Evolutionary conservation across 1,140 invertebrate genomes (phyloP).

Genomic region (Hyposmocoma kahamanoa): DNA sequence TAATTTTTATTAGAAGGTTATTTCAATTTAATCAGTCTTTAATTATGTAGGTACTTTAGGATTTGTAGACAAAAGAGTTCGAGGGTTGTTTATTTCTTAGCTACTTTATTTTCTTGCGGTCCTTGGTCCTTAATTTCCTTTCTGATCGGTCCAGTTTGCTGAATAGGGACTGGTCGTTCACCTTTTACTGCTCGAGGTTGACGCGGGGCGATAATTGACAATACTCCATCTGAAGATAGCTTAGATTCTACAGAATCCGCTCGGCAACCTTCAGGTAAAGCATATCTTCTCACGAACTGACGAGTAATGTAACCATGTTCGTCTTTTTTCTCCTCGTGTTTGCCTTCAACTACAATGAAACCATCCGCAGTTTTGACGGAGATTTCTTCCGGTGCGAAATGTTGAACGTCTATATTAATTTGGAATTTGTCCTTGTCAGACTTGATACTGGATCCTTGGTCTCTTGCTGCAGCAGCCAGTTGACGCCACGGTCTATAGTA

Average conservation of each 20-base stretch:
- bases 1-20: too few relatives aligned
- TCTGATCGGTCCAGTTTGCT: slow-evolving; percentile 75
- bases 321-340: slow-evolving; percentile 85
- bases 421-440: slow-evolving; percentile 75
- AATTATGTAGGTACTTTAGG: too few relatives aligned
- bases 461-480: slow-evolving; percentile 74
- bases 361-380: slow-evolving; percentile 85
- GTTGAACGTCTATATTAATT: slow-evolving; percentile 86
- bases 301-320: slow-evolving; percentile 83
- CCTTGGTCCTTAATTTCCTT: slow-evolving; percentile 52
- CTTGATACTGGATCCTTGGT: slow-evolving; percentile 81
- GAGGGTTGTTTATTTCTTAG: too few relatives aligned
- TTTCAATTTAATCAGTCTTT: too few relatives aligned
- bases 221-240: slow-evolving; percentile 83
- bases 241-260: slow-evolving; percentile 78
- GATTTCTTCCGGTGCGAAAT: slow-evolving; percentile 90
- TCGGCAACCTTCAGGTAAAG: slow-evolving; percentile 81
- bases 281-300: slow-evolving; percentile 81
- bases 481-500: slow-evolving; percentile 83
- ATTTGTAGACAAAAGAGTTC: too few relatives aligned
- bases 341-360: slow-evolving; percentile 79
- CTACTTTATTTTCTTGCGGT: too few relatives aligned
- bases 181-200: slow-evolving; percentile 67
- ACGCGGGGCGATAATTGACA: slow-evolving; percentile 79
- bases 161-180: slow-evolving; percentile 78